Conservation (phyloP, 2,888 invertebrate genomes). For the Bombylius discolor region DNA sequence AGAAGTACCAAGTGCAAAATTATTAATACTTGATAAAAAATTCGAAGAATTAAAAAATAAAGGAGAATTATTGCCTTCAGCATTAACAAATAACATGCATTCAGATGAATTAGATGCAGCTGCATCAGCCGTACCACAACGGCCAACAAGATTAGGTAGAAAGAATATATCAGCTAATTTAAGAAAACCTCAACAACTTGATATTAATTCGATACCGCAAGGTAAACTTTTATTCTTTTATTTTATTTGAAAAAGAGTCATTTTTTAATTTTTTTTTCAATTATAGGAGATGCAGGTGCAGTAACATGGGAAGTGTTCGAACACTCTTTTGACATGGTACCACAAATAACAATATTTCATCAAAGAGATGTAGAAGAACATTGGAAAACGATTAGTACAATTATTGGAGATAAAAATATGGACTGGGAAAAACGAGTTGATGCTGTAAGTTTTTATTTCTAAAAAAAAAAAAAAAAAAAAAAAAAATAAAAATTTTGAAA, state of each 20-base stretch:
- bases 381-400: constrained; percentile 57
- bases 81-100: constrained; percentile 33
- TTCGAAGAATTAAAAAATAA: constrained; percentile 77
- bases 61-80: constrained; percentile 66
- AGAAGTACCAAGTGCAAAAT: constrained; percentile 59
- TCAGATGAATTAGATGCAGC: constrained; percentile 39
- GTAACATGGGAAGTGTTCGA: constrained; percentile 82
- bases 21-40: constrained; percentile 57
- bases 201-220: constrained; percentile 8
- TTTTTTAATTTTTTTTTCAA: neutral
- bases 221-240: neutral
- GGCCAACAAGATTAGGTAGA: constrained; percentile 39
- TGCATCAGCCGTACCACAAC: constrained; percentile 25
- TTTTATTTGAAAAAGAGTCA: too few species aligned
- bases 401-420: constrained; percentile 64
- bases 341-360: constrained; percentile 71
- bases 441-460: constrained; percentile 41
- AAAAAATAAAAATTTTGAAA: too few species aligned
- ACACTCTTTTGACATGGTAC: constrained; percentile 70
- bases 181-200: constrained; percentile 25
- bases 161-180: constrained; percentile 32
- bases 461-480: neutral
- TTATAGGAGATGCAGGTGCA: constrained; percentile 57
- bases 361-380: constrained; percentile 71
- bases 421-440: constrained; percentile 96